These are phyloP conservation scores for Dissostichus mawsoni DNA, from an alignment of 2,113 vertebrate genomes.

Conservation along the genomic window DNA sequence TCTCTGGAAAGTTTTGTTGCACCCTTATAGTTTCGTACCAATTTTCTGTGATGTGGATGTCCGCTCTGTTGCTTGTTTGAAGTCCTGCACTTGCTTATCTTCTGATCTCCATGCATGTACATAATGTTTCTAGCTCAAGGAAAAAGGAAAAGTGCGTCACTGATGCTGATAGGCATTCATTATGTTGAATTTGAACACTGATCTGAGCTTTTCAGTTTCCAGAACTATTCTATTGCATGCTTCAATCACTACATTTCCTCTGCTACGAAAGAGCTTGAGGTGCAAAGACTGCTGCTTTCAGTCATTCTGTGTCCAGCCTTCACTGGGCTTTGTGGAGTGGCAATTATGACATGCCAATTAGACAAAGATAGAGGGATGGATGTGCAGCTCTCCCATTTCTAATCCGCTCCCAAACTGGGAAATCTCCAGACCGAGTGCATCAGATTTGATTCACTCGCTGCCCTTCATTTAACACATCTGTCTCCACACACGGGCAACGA, in stretches of 20 bases:
- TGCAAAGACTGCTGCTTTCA: constrained; percentile 44
- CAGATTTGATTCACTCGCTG: constrained; percentile 68
- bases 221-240: constrained; percentile 41
- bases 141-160: constrained; percentile 42
- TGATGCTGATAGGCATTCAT: constrained; percentile 44
- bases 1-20: constrained; percentile 78
- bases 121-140: constrained; percentile 50
- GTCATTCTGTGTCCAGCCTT: constrained; percentile 49
- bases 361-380: constrained; percentile 57
- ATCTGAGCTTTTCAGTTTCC: constrained; percentile 42
- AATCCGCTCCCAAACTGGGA: constrained; percentile 79
- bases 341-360: constrained; percentile 82
- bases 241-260: constrained; percentile 51
- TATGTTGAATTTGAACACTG: constrained; percentile 47
- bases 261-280: constrained; percentile 16
- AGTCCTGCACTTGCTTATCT: constrained; percentile 26
- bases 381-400: constrained; percentile 66
- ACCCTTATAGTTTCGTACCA: constrained; percentile 47
- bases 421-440: constrained; percentile 57
- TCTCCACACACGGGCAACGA: constrained; percentile 22
- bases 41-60: constrained; percentile 42
- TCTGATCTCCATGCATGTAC: constrained; percentile 40
- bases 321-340: constrained; percentile 59
- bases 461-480: constrained; percentile 74
- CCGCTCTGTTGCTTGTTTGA: constrained; percentile 46